phyloP scores from a whole-genome alignment of 2,888 invertebrate species.

The Cyclophora punctaria region DNA sequence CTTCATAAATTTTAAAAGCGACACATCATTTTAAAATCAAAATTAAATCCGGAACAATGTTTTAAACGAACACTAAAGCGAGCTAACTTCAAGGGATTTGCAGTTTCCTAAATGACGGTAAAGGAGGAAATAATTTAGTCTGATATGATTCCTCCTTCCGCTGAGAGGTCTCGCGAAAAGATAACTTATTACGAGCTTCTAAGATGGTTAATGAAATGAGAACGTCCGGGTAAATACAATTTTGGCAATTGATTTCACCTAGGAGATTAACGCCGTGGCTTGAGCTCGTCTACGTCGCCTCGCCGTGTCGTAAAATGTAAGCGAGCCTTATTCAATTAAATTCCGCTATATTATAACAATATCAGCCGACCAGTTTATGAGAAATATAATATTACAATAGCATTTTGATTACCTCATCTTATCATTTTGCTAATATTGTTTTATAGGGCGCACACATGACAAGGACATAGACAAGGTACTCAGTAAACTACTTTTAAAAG shows the following conservation, averaged over 20 bases:
- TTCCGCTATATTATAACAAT: slow-evolving; percentile 68
- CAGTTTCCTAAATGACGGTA: slow-evolving; percentile 53
- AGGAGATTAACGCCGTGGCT: slow-evolving; percentile 64
- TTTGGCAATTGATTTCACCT: slow-evolving; percentile 70
- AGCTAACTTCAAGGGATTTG: slow-evolving; percentile 40
- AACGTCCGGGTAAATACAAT: slow-evolving; percentile 45
- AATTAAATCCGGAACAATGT: slow-evolving; percentile 47
- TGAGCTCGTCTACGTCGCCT: slow-evolving; percentile 38
- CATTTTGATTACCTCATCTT: slow-evolving; percentile 36
- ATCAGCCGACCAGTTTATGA: slow-evolving; percentile 59
- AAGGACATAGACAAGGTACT: background rate
- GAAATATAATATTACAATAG: slow-evolving; percentile 41
- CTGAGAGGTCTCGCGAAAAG: slow-evolving; percentile 33
- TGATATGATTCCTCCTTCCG: slow-evolving; percentile 59
- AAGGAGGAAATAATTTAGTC: slow-evolving; percentile 68
- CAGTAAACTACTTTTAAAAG: background rate
- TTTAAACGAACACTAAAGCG: slow-evolving; percentile 28
- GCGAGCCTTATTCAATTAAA: slow-evolving; percentile 73
- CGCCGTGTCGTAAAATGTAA: slow-evolving; percentile 67
- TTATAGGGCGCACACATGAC: slow-evolving; percentile 1
- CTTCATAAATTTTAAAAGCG: slow-evolving; percentile 67
- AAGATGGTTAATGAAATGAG: slow-evolving; percentile 35
- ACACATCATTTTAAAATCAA: slow-evolving; percentile 29
- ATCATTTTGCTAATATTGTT: slow-evolving; percentile 16
- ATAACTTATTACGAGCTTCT: slow-evolving; percentile 35